Evolutionary conservation across 2,888 invertebrate species (phyloP).

Genomic region (Deilephila porcellus): DNA sequence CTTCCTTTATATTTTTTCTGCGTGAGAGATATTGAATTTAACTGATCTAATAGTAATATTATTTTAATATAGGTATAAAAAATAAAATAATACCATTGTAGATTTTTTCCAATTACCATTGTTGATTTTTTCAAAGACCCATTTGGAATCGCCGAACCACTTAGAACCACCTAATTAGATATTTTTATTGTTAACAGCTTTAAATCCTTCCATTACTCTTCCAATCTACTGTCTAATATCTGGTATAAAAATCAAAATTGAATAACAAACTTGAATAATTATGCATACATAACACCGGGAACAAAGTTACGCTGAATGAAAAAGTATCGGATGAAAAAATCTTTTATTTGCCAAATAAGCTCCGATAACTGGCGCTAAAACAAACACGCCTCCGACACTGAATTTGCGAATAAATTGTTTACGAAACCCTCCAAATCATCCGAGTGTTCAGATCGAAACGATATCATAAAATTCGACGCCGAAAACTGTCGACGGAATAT

Average conservation of each 20-base stretch:
- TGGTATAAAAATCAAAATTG: background rate
- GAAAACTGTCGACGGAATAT: slow-evolving; percentile 75
- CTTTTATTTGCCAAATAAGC: slow-evolving; percentile 44
- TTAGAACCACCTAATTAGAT: background rate
- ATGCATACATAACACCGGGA: background rate
- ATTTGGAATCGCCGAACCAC: too few species aligned
- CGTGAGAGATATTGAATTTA: too few species aligned
- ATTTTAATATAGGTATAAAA: too few species aligned
- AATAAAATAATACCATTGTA: too few species aligned
- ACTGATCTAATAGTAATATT: too few species aligned
- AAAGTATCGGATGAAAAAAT: slow-evolving; percentile 32
- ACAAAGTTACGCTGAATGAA: slow-evolving; percentile 34
- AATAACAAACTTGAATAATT: background rate
- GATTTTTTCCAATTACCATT: too few species aligned
- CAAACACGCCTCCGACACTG: slow-evolving; percentile 55
- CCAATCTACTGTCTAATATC: background rate
- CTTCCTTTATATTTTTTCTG: too few species aligned
- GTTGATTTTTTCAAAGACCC: too few species aligned
- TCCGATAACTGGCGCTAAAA: slow-evolving; percentile 49
- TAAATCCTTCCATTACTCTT: background rate
- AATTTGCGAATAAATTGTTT: slow-evolving; percentile 60
- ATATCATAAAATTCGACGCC: slow-evolving; percentile 73
- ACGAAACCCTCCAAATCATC: slow-evolving; percentile 57
- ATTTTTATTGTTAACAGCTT: too few species aligned
- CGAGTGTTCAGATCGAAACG: slow-evolving; percentile 62